phyloP scores from a whole-genome alignment of 2,113 vertebrate species.

The Puntigrus tetrazona region DNA sequence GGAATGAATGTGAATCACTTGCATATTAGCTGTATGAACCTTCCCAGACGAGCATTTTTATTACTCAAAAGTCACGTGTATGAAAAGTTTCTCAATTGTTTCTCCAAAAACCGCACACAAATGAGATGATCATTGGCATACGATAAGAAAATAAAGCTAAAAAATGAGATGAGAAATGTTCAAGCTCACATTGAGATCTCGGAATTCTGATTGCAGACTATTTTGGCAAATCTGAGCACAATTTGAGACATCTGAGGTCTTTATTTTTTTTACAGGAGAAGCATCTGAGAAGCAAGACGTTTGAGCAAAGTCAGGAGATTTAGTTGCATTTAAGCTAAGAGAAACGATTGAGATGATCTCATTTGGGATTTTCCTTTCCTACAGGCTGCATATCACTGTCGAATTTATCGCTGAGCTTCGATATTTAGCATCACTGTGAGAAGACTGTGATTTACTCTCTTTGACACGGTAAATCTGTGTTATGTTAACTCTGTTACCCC shows the following conservation, averaged over 20 bases:
- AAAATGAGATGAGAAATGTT: background rate
- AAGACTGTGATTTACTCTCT: constrained; percentile 23
- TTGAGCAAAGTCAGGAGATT: background rate
- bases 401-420: background rate
- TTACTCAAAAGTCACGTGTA: background rate
- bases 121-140: background rate
- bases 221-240: background rate
- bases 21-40: background rate
- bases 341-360: background rate
- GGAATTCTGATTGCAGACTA: background rate
- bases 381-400: background rate
- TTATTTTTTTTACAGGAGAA: background rate
- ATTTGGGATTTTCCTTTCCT: background rate
- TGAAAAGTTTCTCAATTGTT: background rate
- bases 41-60: constrained; percentile 9
- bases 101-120: background rate
- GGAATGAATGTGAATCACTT: constrained; percentile 64
- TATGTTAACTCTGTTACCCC: constrained; percentile 34
- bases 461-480: constrained; percentile 22
- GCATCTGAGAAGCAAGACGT: background rate
- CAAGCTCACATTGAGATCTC: background rate
- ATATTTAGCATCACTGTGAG: constrained; percentile 39
- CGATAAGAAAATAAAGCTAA: background rate
- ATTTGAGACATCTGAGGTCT: background rate
- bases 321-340: background rate